phyloP scores from a whole-genome alignment of 1,140 invertebrate genomes.

The Hirudo medicinalis region DNA sequence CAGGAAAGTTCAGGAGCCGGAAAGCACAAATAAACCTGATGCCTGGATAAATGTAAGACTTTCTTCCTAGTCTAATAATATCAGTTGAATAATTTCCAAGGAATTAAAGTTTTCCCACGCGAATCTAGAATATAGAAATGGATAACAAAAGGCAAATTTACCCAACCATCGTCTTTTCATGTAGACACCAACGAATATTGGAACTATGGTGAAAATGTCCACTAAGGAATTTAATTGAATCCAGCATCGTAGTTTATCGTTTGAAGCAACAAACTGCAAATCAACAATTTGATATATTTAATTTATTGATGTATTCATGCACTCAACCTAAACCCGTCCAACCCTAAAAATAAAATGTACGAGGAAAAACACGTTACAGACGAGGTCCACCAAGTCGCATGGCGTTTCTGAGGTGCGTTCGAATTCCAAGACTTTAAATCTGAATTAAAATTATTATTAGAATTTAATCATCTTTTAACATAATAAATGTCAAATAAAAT shows the following conservation, averaged over 20 bases:
- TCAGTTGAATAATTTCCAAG: not conserved
- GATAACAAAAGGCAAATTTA: slow-evolving; percentile 44
- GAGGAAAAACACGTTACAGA: not conserved
- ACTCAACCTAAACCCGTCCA: not conserved
- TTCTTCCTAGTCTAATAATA: not conserved
- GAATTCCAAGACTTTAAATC: not conserved
- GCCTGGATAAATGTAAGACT: slow-evolving; percentile 46
- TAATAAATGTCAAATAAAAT: not conserved
- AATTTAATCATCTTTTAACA: not conserved
- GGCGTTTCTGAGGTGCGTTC: not conserved
- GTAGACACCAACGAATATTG: slow-evolving; percentile 99
- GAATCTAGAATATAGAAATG: slow-evolving; percentile 4
- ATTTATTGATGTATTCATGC: not conserved
- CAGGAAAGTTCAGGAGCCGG: slow-evolving; percentile 95
- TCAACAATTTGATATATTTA: slow-evolving; percentile 28
- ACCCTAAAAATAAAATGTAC: slow-evolving; percentile 7
- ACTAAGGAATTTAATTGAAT: slow-evolving; percentile 99
- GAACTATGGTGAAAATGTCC: slow-evolving; percentile 99
- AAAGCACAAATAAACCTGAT: slow-evolving; percentile 91
- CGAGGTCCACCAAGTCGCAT: not conserved
- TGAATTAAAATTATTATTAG: not conserved
- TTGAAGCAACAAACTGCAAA: slow-evolving; percentile 96
- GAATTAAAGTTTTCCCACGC: not conserved
- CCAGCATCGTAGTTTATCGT: slow-evolving; percentile 99
- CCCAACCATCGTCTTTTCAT: slow-evolving; percentile 99